Evolutionary conservation across 2,113 vertebrate genomes (phyloP).

Genomic region (Pedetes capensis): DNA sequence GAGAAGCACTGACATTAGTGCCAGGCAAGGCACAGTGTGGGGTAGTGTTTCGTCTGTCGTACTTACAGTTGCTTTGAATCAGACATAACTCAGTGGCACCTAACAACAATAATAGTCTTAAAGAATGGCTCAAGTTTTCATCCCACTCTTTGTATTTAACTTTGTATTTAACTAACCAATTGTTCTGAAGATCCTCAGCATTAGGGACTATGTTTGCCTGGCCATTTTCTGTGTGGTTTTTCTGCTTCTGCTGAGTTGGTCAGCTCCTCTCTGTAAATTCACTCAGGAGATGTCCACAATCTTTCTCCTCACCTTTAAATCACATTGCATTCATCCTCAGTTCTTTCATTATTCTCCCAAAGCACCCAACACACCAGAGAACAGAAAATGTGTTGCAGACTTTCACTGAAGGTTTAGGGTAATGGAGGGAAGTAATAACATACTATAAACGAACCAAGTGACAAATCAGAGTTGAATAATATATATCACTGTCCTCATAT

Average conservation of each 20-base stretch:
- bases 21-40: too few relatives aligned
- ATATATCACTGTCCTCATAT: neutral
- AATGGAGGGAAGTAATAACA: neutral
- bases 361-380: neutral
- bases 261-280: neutral
- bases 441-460: neutral
- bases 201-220: neutral
- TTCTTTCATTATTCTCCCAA: neutral
- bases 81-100: too few relatives aligned
- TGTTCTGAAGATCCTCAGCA: neutral
- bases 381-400: neutral
- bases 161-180: neutral
- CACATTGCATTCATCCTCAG: neutral
- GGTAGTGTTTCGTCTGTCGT: too few relatives aligned
- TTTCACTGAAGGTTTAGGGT: neutral
- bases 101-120: neutral
- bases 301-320: neutral
- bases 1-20: too few relatives aligned
- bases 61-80: too few relatives aligned
- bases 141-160: neutral
- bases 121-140: neutral
- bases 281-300: neutral
- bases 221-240: neutral
- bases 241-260: neutral
- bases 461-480: neutral